Base-by-base conservation (phyloP, 2,888 invertebrate genomes). In the Pherbina coryleti region DNA sequence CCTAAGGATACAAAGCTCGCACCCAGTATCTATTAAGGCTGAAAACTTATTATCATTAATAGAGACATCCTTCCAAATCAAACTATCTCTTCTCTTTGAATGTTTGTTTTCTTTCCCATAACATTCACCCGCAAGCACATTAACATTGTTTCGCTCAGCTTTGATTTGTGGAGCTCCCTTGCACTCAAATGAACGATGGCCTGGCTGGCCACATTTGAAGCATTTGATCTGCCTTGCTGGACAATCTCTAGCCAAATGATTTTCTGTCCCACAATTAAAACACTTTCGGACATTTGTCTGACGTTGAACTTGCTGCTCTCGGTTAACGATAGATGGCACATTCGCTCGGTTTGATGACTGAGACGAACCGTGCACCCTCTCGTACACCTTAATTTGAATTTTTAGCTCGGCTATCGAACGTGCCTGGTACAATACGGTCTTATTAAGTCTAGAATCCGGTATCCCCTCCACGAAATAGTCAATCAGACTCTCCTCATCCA, bases 401-500 rank as follows among this genome's bases (percentile, higher is more conserved):
- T 81, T 80, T 19, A 80, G n/a, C 2, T 79, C 67, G 0, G 25
- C 53, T 0, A 80, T 9, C 0, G 28, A 76, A 8, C 44, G 70
- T 3, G 78, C 75, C 60, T 80, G 80, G 37, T 78, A 80, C 25
- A 81, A 31, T 28, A 73, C 60, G 3, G 31, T 22, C 31, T 81
- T 81, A 22, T 77, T 79, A 8, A 34, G 28, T 8, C 57, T 69
- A 1, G 19, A 44, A 25, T 81, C 80, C 0, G 78, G 79, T 9
- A 79, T 79, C 0, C 79, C 79, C 11, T 79, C 77, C 0, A 79
- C 67, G 51, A 76, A 78, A 62, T 81, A 81, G 14, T 77, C 71
- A 9, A 81, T 81, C 0, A 79, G 14, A 22, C 80, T 80, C n/a
- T 67, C 75, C 14, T 80, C 79, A 19, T 79, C 80, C 11, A 79